Conservation (phyloP, 2,113 vertebrate genomes). For the Mohoua ochrocephala region DNA sequence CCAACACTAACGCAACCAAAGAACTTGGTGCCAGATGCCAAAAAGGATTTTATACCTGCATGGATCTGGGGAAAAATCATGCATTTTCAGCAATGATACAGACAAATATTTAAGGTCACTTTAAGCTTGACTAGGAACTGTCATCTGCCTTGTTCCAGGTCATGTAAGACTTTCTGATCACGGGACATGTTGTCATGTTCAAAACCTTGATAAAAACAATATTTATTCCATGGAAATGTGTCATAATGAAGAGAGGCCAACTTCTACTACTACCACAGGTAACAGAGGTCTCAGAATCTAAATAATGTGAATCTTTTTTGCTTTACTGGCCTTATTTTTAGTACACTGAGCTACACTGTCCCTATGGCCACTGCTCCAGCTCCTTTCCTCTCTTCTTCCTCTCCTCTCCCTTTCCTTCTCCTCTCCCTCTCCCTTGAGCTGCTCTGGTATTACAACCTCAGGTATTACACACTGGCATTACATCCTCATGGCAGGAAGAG, state of each 20-base stretch:
- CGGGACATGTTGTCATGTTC: slow-evolving; percentile 32
- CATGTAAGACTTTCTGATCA: slow-evolving; percentile 47
- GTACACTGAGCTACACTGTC: accelerated
- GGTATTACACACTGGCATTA: background rate
- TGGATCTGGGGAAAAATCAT: background rate
- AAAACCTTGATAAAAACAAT: slow-evolving; percentile 37
- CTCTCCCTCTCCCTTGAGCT: background rate
- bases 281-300: background rate
- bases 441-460: background rate
- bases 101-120: background rate
- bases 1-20: background rate
- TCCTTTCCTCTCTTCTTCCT: background rate
- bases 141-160: slow-evolving; percentile 52
- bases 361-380: accelerated
- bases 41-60: background rate
- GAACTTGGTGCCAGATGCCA: background rate
- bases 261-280: slow-evolving; percentile 68
- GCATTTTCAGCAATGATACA: background rate
- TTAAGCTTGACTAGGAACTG: background rate
- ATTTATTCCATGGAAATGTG: slow-evolving; percentile 59
- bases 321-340: background rate
- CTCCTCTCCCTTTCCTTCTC: background rate
- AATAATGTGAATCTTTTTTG: background rate
- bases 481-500: background rate
- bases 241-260: slow-evolving; percentile 48